Evolutionary conservation across 1,140 invertebrate species (phyloP), one percentile per base, ranked within the genome.

Genomic region (Portunus trituberculatus): DNA sequence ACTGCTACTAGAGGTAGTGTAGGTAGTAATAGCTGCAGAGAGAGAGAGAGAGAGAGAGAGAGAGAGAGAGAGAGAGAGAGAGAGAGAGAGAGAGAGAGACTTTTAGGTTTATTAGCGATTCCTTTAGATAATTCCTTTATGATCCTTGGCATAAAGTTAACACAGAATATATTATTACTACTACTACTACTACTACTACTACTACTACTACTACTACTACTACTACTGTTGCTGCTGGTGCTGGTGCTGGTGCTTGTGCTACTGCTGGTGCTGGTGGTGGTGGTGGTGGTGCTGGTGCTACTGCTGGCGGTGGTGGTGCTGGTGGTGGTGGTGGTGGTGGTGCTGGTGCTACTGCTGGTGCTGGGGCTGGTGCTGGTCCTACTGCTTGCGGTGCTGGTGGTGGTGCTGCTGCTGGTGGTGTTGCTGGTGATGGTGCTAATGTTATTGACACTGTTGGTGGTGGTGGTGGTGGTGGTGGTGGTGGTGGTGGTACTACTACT

Each of bases 111-210:
- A 83, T 83, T 83, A 83, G 7, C 29, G 25, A 83, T 83, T 83
- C 25, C 29, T 83, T n/a, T 83, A n/a, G 29, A 3, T 83, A 7
- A 4, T 83, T n/a, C 29, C 29, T n/a, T 83, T 83, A 83, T 83
- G 4, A 83, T 83, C 29, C 25, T 83, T 83, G 29, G 25, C 29
- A 1, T 83, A 4, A 83, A 4, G 25, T 4, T 83, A 4, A 7
- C 29, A n/a, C 25, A 3, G 25, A 83, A 83, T 83, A n/a, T n/a
- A n/a, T n/a, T n/a, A n/a, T n/a, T n/a, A n/a, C n/a, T n/a, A n/a
- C n/a, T n/a, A n/a, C n/a, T 76, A 76, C n/a, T 76, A 76, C n/a
- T 76, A 76, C n/a, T 76, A 76, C n/a, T 76, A 76, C n/a, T 76
- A 76, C n/a, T 76, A 76, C n/a, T 76, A 76, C n/a, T 76, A 76